Evolutionary conservation across 1,140 invertebrate species (phyloP), one percentile per base, ranked within the genome.

Genomic region (Drosophila sulfurigaster): DNA sequence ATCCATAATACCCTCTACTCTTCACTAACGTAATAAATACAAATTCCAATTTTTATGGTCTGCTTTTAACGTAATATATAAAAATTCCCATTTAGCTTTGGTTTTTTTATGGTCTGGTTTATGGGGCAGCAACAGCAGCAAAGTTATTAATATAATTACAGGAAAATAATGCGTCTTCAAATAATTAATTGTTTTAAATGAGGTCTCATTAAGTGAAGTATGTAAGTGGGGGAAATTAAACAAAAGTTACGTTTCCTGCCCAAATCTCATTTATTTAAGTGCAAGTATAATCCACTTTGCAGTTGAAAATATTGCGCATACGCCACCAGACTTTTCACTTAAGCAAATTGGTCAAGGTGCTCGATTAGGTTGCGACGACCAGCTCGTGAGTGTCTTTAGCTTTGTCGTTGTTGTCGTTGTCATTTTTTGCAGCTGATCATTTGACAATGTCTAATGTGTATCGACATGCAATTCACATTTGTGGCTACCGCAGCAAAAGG

Each of bases 331-430:
- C 54, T 86, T 78, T 81, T 75, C 67, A 86, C 75, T 87, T 65
- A 69, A 67, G 62, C 80, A 88, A 86, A 80, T 80, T 78, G 83
- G 69, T 35, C 76, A 86, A 88, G 82, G 80, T 82, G 80, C 49
- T 51, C 30, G 67, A 62, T 58, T 68, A 59, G 70, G 54, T 28
- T 68, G 38, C 38, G 78, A 59, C 46, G 65, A 74, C 71, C 3
- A 74, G 60, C 48, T 74, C 71, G 71, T 74, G 65, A 73, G 64
- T 59, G 25, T 73, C 43, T 67, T 64, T 32, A 45, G 15, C 51
- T 25, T 70, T 10, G n/a, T 64, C 16, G 49, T 15, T 51, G 32
- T 52, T 51, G 20, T 59, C 49, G 11, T 51, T 43, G 16, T 64
- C 8, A 5, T 48, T 35, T n/a, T 38, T 51, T 66, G 66, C 66